Percentiles rank a stretch among this genome's conserved stretches.
These are phyloP conservation scores for Argyrosomus japonicus DNA, from an alignment of 2,113 vertebrate genomes.

Conservation along the genomic window DNA sequence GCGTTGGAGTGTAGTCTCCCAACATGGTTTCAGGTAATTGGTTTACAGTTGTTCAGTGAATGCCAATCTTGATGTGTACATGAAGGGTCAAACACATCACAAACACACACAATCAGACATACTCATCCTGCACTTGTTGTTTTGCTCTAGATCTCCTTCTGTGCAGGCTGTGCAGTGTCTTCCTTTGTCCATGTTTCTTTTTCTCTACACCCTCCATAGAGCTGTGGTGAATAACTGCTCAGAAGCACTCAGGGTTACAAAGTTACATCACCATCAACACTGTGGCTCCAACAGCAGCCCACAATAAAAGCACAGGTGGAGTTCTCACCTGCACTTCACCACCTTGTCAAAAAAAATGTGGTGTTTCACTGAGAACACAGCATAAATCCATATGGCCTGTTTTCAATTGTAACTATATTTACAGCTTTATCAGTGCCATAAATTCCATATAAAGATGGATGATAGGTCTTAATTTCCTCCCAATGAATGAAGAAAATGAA, in stretches of 20 bases:
- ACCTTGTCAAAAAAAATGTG: not conserved
- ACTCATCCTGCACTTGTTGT: not conserved
- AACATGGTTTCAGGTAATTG: not conserved
- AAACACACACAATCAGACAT: not conserved
- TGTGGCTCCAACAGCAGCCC: not conserved
- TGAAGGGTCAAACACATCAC: not conserved
- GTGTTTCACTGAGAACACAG: not conserved
- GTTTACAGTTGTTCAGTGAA: not conserved
- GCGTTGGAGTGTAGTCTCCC: not conserved
- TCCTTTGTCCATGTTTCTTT: not conserved
- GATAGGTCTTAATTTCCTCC: too few species aligned
- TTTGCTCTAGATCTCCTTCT: not conserved
- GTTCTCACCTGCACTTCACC: not conserved
- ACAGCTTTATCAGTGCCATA: too few species aligned
- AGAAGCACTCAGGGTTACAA: not conserved
- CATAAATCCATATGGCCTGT: constrained; percentile 5
- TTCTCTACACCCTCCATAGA: not conserved
- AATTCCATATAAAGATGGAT: too few species aligned
- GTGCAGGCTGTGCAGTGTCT: not conserved
- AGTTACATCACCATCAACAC: not conserved
- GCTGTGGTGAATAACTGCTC: not conserved
- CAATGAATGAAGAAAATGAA: too few species aligned
- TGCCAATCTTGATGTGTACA: not conserved
- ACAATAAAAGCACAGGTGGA: constrained; percentile 1
- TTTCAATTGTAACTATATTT: too few species aligned